Percentiles rank a stretch among this genome's conserved stretches.
Evolutionary conservation across 2,888 invertebrate genomes (phyloP).

Genomic region (Calameuta pallipes): DNA sequence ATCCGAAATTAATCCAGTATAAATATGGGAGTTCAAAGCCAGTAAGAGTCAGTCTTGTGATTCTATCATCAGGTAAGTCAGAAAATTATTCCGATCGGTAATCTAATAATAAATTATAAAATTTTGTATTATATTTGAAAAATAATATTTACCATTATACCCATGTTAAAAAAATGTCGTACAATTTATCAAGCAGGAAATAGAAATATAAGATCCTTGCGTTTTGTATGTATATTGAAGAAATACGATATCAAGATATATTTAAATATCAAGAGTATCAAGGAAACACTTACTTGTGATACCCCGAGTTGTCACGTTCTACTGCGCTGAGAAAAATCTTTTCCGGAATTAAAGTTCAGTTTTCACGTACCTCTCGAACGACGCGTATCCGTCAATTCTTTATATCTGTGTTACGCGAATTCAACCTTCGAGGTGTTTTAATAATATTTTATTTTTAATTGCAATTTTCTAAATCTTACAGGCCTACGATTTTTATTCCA

Average conservation of each 20-base stretch:
- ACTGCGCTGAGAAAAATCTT: not conserved
- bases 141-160: not conserved
- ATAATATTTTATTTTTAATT: not conserved
- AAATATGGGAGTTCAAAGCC: constrained; percentile 32
- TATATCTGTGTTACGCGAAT: not conserved
- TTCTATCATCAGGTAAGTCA: not conserved
- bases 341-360: not conserved
- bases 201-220: not conserved
- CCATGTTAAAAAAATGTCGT: not conserved
- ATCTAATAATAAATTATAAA: not conserved
- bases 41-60: not conserved
- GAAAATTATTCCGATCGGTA: not conserved
- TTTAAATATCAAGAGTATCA: not conserved
- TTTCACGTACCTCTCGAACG: not conserved
- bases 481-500: not conserved
- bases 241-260: constrained; percentile 1
- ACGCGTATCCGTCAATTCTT: not conserved
- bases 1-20: constrained; percentile 42
- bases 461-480: not conserved
- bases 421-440: not conserved
- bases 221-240: not conserved
- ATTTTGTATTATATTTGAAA: not conserved
- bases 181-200: not conserved
- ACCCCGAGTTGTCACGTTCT: not conserved
- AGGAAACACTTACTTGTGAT: not conserved